A percentile compares a stretch with the other conserved stretches of the same genome.
Evolutionary conservation across 2,888 invertebrate genomes (phyloP).

Genomic region (Pandemis corylana): DNA sequence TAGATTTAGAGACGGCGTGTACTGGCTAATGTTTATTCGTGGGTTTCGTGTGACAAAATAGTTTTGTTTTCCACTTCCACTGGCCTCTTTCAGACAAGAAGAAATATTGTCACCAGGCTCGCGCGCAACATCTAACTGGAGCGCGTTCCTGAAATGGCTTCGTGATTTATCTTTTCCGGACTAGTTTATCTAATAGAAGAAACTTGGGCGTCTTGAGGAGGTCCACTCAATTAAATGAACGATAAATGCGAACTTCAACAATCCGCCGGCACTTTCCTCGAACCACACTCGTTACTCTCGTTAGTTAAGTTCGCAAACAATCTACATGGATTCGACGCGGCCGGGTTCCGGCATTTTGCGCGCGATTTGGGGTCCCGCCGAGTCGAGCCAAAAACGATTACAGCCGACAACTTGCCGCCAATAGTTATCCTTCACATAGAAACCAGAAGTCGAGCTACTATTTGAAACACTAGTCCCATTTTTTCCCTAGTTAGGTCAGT

Average conservation of each 20-base stretch:
- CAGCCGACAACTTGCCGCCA: constrained; percentile 6
- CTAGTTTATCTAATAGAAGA: constrained; percentile 47
- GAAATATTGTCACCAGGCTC: constrained; percentile 44
- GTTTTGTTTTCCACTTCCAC: constrained; percentile 53
- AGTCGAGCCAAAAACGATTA: constrained; percentile 7
- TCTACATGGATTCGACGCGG: constrained; percentile 60
- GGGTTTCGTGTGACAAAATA: constrained; percentile 57
- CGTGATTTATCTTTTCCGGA: constrained; percentile 50
- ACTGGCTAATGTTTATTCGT: background rate
- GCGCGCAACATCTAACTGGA: constrained; percentile 48
- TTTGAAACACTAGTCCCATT: background rate
- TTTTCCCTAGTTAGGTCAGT: background rate
- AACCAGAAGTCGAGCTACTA: background rate
- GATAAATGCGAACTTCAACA: constrained; percentile 57
- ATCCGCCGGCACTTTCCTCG: constrained; percentile 48
- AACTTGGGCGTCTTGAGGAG: constrained; percentile 51
- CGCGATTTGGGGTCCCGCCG: constrained; percentile 30
- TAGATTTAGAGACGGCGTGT: background rate
- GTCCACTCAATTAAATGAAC: constrained; percentile 59
- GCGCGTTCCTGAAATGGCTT: constrained; percentile 48
- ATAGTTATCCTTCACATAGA: constrained; percentile 4
- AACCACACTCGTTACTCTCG: constrained; percentile 64
- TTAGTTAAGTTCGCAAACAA: constrained; percentile 67
- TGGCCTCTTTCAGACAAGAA: constrained; percentile 60
- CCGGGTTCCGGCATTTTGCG: constrained; percentile 62